Evolutionary conservation across 2,113 vertebrate genomes (phyloP), one percentile per base, ranked within the genome.

Genomic region (Ascaphus truei): DNA sequence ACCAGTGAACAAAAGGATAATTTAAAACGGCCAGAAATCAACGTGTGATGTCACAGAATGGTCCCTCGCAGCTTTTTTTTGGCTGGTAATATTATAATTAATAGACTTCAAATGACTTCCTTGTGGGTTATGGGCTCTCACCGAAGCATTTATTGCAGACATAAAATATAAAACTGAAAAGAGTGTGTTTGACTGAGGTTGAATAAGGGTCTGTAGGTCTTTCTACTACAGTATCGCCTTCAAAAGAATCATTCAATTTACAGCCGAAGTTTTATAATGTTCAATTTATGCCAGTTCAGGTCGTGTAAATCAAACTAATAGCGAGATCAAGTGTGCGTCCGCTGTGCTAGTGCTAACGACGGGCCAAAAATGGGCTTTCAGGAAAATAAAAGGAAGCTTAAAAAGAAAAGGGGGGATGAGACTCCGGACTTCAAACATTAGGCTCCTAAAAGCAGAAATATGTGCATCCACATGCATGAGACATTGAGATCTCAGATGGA

Each of bases 11-110:
- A 91, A 90, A 91, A 75, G 82, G 84, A 91, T 89, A 91, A 92
- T 90, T 90, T 91, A 92, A 90, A 79, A 83, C 85, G 80, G 89
- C 80, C 85, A 92, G 86, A 91, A 91, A 92, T 92, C 90, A 92
- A 83, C 88, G 82, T 82, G 76, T 91, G 85, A 90, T 90, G 89
- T 88, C 89, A 90, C 88, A 82, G 89, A 90, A 92, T 89, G 88
- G 89, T 85, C 85, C 86, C 85, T 90, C 73, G 75, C 83, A 85
- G 89, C 84, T 88, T 89, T 66, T 27, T 34, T 91, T 91, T 85
- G 85, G 87, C 79, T 83, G 82, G 82, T 87, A 87, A 90, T 88
- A 88, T 86, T 83, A 84, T 92, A 92, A 91, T 92, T 91, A 90
- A 91, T 90, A 87, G 88, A 90, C 88, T 91, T 84, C 81, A 57